Percentiles rank a stretch among this genome's conserved stretches.
Evolutionary conservation across 2,797 vertebrate genomes (phyloP).

Genomic region (Loris lydekkerianus): DNA sequence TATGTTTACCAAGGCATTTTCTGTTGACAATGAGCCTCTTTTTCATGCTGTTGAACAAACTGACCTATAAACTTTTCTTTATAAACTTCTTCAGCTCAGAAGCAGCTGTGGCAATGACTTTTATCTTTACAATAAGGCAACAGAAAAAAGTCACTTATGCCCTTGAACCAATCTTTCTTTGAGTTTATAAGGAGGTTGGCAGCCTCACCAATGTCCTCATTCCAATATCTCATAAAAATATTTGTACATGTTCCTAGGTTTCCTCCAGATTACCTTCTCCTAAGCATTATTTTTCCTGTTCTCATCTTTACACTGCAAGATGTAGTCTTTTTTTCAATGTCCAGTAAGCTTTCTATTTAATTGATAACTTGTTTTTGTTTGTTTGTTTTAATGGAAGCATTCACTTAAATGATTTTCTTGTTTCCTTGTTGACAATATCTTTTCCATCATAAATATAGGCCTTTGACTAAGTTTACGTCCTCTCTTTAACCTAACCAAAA

Average conservation of each 20-base stretch:
- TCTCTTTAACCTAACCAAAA: conserved; percentile 27
- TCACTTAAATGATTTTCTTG: neutral
- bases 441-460: neutral
- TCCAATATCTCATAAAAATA: conserved; percentile 36
- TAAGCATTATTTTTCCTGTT: conserved; percentile 10
- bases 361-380: neutral
- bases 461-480: neutral
- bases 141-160: conserved; percentile 14
- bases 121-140: conserved; percentile 23
- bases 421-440: neutral
- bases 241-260: conserved; percentile 35
- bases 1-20: conserved; percentile 30
- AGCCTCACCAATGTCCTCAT: neutral
- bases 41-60: conserved; percentile 6
- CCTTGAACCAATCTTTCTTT: conserved; percentile 48
- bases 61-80: conserved; percentile 37
- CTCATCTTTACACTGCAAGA: conserved; percentile 21
- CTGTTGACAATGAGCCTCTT: neutral
- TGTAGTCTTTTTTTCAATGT: neutral
- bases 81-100: conserved; percentile 46
- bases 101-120: neutral
- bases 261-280: conserved; percentile 30
- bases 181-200: neutral
- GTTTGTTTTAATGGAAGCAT: neutral
- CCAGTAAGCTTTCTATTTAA: conserved; percentile 16